Base-by-base conservation (phyloP, 1,140 invertebrate genomes). In the Euura lappo region DNA sequence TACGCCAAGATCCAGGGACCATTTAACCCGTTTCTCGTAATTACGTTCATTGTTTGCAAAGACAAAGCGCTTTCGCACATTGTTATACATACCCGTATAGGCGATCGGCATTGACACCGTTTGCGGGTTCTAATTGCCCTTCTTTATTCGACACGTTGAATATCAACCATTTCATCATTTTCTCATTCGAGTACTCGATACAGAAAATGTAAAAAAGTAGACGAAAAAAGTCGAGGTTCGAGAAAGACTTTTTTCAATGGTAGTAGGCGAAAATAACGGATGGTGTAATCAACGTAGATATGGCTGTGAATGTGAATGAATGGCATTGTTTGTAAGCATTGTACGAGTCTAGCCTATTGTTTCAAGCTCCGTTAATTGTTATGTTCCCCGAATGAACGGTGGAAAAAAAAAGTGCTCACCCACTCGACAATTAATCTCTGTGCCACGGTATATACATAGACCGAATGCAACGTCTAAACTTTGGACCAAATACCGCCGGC, bases 321-420 rank as follows among this genome's bases (percentile, higher is more conserved):
- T 77, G 72, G 74, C 77, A 83, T 81, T 79, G 81, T 78, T 72
- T 76, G 45, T 60, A 60, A 60, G 5, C 77, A 83, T 83, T 82
- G 80, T 80, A 80, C 45, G 65, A 68, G 43, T 44, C 74, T 28
- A 28, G 69, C 68, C 79, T 78, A 83, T 85, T 85, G 82, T 85
- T 85, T 79, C 78, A 75, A 77, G 79, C 81, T 81, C 82, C 81
- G 81, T 82, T 82, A 76, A 85, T 85, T 78, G 79, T 80, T 72
- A 69, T 71, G 65, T 68, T 42, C 66, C 8, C 28, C 28, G 13
- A 68, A 28, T 68, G 73, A 71, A 67, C 67, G 10, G 60, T 44
- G 74, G 68, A 83, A 82, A 28, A 28, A 79, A 82, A 83, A 79
- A 85, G 83, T 83, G 77, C 77, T 64, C 67, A 66, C 74, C 73